Evolutionary conservation across 2,113 vertebrate species (phyloP).

Genomic region (Oxygymnocypris stewartii): DNA sequence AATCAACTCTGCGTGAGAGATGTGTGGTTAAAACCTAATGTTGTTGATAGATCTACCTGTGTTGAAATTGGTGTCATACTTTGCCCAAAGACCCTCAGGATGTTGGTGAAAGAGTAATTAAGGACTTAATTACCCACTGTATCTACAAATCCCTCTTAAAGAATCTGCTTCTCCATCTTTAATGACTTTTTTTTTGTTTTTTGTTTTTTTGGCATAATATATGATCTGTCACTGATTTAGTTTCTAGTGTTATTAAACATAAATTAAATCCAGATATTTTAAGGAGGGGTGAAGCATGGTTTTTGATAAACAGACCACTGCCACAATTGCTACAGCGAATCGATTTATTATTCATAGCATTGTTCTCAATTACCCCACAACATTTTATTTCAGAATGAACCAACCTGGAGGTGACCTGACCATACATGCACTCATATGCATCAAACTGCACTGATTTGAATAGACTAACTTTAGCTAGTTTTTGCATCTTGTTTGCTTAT

Average conservation of each 20-base stretch:
- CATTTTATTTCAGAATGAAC: not conserved
- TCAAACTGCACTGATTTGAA: not conserved
- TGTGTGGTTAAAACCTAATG: slow-evolving; percentile 40
- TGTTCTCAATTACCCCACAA: not conserved
- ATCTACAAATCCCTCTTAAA: slow-evolving; percentile 12
- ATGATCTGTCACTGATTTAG: not conserved
- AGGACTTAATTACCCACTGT: not conserved
- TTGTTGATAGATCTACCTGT: slow-evolving; percentile 30
- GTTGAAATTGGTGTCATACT: slow-evolving; percentile 8
- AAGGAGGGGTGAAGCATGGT: not conserved
- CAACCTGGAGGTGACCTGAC: not conserved
- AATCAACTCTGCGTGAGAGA: slow-evolving; percentile 27
- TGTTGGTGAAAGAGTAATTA: slow-evolving; percentile 24
- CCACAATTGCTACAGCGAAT: not conserved
- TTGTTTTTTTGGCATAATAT: not conserved
- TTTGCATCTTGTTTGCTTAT: not conserved
- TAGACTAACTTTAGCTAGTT: not conserved
- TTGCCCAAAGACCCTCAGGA: not conserved
- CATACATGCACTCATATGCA: not conserved
- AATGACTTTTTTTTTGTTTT: not conserved
- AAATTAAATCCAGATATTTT: not conserved
- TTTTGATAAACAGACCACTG: not conserved
- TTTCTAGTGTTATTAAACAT: not conserved
- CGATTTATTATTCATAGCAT: not conserved
- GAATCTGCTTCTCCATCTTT: not conserved